Base-by-base conservation (phyloP, 2,113 vertebrate species). In the Neodontobutis hainanensis region DNA sequence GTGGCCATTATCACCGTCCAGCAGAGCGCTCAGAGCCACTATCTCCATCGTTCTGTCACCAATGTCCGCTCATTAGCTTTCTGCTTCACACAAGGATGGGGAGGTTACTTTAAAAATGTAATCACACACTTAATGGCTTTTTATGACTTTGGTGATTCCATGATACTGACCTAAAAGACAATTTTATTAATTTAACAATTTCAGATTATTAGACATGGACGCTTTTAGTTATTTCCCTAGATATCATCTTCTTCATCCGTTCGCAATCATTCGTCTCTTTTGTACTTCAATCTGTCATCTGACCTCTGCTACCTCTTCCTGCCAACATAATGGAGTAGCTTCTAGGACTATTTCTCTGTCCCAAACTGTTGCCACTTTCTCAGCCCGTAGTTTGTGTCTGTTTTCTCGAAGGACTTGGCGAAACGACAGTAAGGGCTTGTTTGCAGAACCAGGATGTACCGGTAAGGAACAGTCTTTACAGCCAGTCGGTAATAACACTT, bases 1-100 rank as follows among this genome's bases (percentile, higher is more conserved):
- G 27, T 3, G 8, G 38, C 67, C 69, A 70, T 79, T 85, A 85
- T 87, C 83, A 19, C 65, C 65, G 59, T 11, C 59, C 72, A 32
- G 52, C 78, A 85, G 85, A 76, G 71, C 12, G 11, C 50, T 70
- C 68, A 48, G 5, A 50, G 40, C 45, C 59, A 5, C 73, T 77
- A 72, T 87, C 72, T 76, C 61, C 52, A 32, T 48, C 53, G 9
- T 63, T 63, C 49, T 42, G 61, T 83, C 58, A 60, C 52, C 65
- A 70, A 69, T 11, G 2, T 8, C 36, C 50, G 32, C 38, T 68
- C 55, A 66, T 74, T 74, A 76, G 75, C 11, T 59, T 70, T 77
- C 48, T 63, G 49, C 14, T 57, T 34, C 43, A 55, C 38, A 73
- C 46, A 35, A 19, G 45, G 61, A 42, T 19, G 35, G 35, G 47